Conservation (phyloP, 2,888 invertebrate genomes). For the Nineta flava region DNA sequence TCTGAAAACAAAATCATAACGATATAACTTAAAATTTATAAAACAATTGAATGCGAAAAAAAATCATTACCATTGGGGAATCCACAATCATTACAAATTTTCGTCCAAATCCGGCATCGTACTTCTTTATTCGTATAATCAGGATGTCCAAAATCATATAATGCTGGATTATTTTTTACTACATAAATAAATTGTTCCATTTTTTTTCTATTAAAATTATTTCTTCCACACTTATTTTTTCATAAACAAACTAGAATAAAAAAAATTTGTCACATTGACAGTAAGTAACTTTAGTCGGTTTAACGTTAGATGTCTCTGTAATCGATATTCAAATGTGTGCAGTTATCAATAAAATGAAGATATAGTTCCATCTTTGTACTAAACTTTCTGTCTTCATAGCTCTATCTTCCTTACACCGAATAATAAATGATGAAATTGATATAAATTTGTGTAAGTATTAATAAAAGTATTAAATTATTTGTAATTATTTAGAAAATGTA, state of each 20-base stretch:
- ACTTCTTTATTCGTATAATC: background rate
- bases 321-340: no score
- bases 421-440: no score
- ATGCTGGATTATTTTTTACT: background rate
- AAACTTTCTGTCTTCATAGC: no score
- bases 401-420: no score
- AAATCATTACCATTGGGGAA: background rate
- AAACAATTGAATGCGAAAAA: background rate
- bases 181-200: background rate
- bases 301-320: background rate
- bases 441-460: no score
- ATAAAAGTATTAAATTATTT: no score
- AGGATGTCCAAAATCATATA: background rate
- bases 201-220: background rate
- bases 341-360: no score
- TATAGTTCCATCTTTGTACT: no score
- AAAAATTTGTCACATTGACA: background rate
- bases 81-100: background rate
- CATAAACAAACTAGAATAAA: background rate
- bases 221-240: background rate
- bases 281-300: background rate
- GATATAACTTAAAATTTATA: background rate
- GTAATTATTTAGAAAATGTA: no score
- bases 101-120: background rate
- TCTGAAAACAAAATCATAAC: background rate